Base-by-base conservation (phyloP, 1,140 invertebrate species). In the Drosophila funebris region DNA sequence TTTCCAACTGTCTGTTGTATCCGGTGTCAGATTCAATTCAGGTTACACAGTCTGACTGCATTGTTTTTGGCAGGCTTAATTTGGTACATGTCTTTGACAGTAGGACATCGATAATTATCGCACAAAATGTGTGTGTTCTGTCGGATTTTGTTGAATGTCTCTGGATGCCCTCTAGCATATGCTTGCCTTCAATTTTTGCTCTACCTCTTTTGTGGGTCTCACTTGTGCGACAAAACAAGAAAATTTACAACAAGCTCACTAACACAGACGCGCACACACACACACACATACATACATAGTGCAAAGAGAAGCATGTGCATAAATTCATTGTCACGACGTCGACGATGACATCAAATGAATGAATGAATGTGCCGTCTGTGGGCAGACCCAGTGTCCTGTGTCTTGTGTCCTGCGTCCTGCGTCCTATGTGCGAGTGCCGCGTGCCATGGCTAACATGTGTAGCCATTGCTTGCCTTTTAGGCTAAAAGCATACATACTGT, bases 41-140 rank as follows among this genome's bases (percentile, higher is more conserved):
- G 18, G 18, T 16, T 37, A 20, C 11, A 14, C 8, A 9, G 36
- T 11, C 37, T 44, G n/a, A n/a, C 20, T 22, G 27, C 27, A 13
- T 18, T 39, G 31, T 39, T 39, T 20, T 54, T 33, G 18, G 13
- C 33, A 16, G 18, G 18, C 18, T 54, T 37, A 37, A 53, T 53
- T 53, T 18, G 13, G 46, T 46, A 63, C 67, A 61, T 85, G 73
- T 46, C 67, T 62, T 64, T 79, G 63, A 63, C 61, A 61, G 60
- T 14, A 39, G 82, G 61, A 84, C 78, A 84, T 87, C 69, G 73
- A 84, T 85, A 84, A 87, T 84, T 84, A 84, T 85, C 60, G 64
- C 77, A 85, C 81, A 66, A 69, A 76, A 63, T 76, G 73, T 73
- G 37, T n/a, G 44, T 20, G 22, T 36, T 39, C 62, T 72, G 58